Conservation (phyloP, 2,888 invertebrate genomes). For the Gasteruption jaculator region DNA sequence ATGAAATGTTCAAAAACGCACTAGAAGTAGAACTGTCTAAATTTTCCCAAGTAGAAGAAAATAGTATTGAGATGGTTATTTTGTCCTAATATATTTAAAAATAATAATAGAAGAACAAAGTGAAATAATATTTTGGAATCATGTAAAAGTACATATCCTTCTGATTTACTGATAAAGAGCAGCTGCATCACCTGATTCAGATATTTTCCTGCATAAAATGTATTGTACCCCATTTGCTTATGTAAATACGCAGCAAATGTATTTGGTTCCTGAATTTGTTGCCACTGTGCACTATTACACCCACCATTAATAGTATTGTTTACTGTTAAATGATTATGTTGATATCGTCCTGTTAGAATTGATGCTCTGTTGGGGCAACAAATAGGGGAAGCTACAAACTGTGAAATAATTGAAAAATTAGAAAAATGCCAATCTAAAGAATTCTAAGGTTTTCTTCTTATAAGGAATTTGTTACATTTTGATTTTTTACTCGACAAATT, state of each 20-base stretch:
- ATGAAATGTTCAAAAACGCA: not conserved
- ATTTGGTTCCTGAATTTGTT: conserved; percentile 58
- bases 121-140: not conserved
- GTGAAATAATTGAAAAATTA: conserved; percentile 26
- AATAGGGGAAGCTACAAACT: conserved; percentile 82
- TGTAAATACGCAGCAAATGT: conserved; percentile 70
- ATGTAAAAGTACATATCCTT: not conserved
- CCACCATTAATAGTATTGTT: conserved; percentile 79
- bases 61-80: no score
- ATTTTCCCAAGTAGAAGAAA: no score
- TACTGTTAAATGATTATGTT: conserved; percentile 73
- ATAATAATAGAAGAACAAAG: no score
- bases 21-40: no score
- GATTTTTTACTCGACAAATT: not conserved
- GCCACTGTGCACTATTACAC: conserved; percentile 71
- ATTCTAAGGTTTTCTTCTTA: not conserved
- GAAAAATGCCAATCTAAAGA: not conserved
- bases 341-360: conserved; percentile 77
- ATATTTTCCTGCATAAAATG: conserved; percentile 93
- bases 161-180: not conserved
- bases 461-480: no score
- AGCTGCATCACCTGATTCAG: conserved; percentile 76
- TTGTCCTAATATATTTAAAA: no score
- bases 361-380: conserved; percentile 90
- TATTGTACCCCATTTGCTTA: conserved; percentile 63